Conservation (phyloP, 2,797 vertebrate genomes). For the Anguilla obscura region DNA sequence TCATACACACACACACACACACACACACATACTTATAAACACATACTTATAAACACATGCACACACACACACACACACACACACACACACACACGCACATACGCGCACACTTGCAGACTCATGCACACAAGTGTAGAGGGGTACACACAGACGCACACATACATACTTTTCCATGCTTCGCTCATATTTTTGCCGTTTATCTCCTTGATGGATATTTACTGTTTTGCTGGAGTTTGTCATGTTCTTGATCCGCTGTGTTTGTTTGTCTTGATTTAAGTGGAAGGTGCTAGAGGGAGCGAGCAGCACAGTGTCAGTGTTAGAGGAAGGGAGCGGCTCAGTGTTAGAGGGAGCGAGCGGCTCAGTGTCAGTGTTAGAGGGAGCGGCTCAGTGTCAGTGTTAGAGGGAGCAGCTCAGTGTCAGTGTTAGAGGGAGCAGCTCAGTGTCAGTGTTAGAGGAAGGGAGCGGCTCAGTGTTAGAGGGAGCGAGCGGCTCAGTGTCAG, state of each 20-base stretch:
- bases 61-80: neutral
- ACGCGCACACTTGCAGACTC: neutral
- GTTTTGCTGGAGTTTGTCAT: neutral
- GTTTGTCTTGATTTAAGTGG: neutral
- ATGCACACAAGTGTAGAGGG: neutral
- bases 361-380: neutral
- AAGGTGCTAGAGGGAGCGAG: neutral
- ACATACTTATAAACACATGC: no score
- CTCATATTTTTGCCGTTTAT: neutral
- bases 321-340: neutral
- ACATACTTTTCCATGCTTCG: neutral
- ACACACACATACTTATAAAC: neutral
- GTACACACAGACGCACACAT: neutral
- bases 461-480: neutral
- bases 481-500: conserved; percentile 39
- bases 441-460: neutral
- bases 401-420: neutral
- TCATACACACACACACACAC: neutral
- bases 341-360: neutral
- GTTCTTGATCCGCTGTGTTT: no score
- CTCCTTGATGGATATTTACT: neutral
- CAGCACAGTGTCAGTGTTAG: neutral
- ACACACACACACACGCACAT: no score
- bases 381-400: neutral
- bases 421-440: neutral